Base-by-base conservation (phyloP, 2,888 invertebrate genomes). In the Deroplatys truncata region DNA sequence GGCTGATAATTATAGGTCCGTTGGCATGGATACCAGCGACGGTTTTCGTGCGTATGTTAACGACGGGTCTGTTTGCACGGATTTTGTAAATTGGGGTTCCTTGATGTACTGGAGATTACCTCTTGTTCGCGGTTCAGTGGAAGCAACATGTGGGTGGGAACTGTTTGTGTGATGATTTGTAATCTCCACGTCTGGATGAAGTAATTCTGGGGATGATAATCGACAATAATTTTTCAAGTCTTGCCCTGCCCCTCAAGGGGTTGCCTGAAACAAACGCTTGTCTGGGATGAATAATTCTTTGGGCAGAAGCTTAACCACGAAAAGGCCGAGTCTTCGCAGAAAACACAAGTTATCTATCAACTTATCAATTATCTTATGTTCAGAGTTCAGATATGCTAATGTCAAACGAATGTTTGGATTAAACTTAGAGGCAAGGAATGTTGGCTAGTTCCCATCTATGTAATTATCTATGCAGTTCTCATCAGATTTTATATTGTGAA, bases 1-100 rank as follows among this genome's bases (percentile, higher is more conserved):
- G 49, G 49, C 82, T 82, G 86, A 86, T 89, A 89, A 89, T 89
- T 89, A 89, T 89, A 89, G 89, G 82, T 87, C 87, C 56, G 20
- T 72, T 72, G 56, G 56, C 56, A 72, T 20, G 56, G 56, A 72
- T 72, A 72, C 56, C 25, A 72, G 56, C 56, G 56, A 72, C 56
- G 56, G 56, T 72, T 72, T 72, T 72, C 56, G 56, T 72, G 56
- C 56, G 56, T 72, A 72, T 72, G 56, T 72, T 72, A 72, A 72
- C 56, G 56, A 72, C 56, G 56, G 56, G 56, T 72, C 56, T 29
- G 86, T 86, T 43, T 82, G 86, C 82, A 86, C 28, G 86, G 82
- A 86, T 82, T 86, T 85, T 85, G 25, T 85, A 85, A 85, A 85
- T 85, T n/a, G 28, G 86, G 72, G 86, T 49, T 25, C 29, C 20